A percentile compares a stretch with the other conserved stretches of the same genome.
phyloP scores from a whole-genome alignment of 2,797 vertebrate genomes.

The Sebastes flavidus region DNA sequence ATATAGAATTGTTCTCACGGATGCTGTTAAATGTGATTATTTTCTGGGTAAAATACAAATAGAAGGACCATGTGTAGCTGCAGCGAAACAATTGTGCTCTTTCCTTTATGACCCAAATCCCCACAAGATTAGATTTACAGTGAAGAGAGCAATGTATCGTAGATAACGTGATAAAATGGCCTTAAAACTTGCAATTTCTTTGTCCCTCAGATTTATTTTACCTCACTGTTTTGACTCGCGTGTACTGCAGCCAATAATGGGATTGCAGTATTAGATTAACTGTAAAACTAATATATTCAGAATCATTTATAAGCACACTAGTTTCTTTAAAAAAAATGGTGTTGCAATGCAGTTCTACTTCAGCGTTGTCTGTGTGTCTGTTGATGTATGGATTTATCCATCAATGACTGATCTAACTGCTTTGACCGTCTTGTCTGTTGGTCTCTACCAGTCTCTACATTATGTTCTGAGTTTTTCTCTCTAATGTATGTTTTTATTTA shows the following conservation, averaged over 20 bases:
- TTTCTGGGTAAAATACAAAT: slow-evolving; percentile 34
- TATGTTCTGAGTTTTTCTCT: slow-evolving; percentile 4
- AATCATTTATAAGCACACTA: slow-evolving; percentile 26
- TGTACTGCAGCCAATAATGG: slow-evolving; percentile 17
- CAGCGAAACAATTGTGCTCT: slow-evolving; percentile 8
- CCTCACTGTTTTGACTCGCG: slow-evolving; percentile 7
- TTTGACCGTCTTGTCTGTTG: slow-evolving; percentile 38
- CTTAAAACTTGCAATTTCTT: slow-evolving; percentile 61
- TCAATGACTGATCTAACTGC: slow-evolving; percentile 42
- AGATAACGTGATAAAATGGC: slow-evolving; percentile 53
- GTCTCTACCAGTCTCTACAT: slow-evolving; percentile 18
- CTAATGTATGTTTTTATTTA: slow-evolving; percentile 66
- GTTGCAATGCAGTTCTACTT: neutral
- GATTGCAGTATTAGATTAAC: slow-evolving; percentile 26
- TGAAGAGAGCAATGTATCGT: slow-evolving; percentile 20
- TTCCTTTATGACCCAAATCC: slow-evolving; percentile 1
- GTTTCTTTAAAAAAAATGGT: slow-evolving; percentile 4
- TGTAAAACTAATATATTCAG: slow-evolving; percentile 20
- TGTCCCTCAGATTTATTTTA: slow-evolving; percentile 26
- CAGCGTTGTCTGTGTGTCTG: slow-evolving; percentile 28
- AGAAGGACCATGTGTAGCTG: neutral
- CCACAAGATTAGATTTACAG: neutral
- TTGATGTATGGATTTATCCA: slow-evolving; percentile 18
- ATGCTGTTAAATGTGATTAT: slow-evolving; percentile 32
- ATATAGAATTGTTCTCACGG: slow-evolving; percentile 8